Percentiles rank a stretch among this genome's conserved stretches.
phyloP scores from a whole-genome alignment of 2,113 vertebrate genomes.

The Dipodomys merriami region DNA sequence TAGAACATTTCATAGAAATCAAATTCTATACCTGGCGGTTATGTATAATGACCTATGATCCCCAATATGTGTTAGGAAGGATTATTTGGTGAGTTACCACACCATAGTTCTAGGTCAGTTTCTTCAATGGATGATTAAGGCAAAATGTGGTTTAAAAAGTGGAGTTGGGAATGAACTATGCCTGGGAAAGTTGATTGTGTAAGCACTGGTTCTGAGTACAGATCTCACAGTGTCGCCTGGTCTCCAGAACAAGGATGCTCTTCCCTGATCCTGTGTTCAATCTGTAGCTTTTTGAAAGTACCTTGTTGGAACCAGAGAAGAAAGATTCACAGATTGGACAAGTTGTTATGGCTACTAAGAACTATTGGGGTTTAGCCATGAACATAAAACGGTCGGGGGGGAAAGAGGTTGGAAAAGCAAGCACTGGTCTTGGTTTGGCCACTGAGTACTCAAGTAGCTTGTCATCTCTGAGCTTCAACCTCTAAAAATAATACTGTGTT shows the following conservation, averaged over 20 bases:
- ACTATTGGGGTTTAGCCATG: not conserved
- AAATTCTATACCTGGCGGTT: not conserved
- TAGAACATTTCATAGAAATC: constrained; percentile 26
- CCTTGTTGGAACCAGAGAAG: not conserved
- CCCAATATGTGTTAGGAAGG: not conserved
- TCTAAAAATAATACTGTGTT: not conserved
- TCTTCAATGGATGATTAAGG: not conserved
- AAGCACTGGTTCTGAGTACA: not conserved
- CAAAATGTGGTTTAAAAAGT: not conserved
- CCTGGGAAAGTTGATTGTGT: not conserved
- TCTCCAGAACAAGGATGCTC: not conserved
- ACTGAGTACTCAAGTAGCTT: not conserved
- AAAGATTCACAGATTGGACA: not conserved
- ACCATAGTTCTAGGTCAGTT: not conserved
- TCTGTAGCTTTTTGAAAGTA: not conserved
- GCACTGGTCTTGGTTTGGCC: not conserved
- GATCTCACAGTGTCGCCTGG: not conserved
- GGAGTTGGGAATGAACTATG: not conserved
- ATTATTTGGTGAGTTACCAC: not conserved
- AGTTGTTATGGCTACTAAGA: not conserved
- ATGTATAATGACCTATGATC: not conserved
- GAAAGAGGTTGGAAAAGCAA: not conserved
- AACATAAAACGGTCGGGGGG: not conserved
- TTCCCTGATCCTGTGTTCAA: not conserved
- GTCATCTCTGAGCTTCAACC: not conserved